phyloP scores from a whole-genome alignment of 2,888 invertebrate genomes.

The Plagodis pulveraria region DNA sequence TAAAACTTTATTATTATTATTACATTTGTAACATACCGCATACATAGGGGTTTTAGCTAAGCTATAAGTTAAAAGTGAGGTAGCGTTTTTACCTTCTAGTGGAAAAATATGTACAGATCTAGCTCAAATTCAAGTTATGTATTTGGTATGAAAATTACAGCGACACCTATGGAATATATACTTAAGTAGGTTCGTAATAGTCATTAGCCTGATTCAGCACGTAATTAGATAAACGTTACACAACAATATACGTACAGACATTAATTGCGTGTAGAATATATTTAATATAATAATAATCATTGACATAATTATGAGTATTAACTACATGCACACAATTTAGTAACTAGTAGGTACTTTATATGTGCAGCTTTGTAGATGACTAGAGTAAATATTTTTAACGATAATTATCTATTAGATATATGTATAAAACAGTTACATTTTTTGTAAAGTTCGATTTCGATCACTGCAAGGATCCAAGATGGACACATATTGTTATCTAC shows the following conservation, averaged over 20 bases:
- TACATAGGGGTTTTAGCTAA: constrained; percentile 67
- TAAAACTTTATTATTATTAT: constrained; percentile 25
- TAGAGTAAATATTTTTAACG: constrained; percentile 78
- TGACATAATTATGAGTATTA: constrained; percentile 71
- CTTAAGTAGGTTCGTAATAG: constrained; percentile 41
- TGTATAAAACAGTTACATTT: constrained; percentile 78
- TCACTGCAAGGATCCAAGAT: constrained; percentile 85
- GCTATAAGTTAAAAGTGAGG: constrained; percentile 82
- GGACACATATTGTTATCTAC: constrained; percentile 71
- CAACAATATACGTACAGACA: constrained; percentile 67
- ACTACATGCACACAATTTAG: constrained; percentile 73
- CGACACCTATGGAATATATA: constrained; percentile 49
- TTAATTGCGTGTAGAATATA: constrained; percentile 63
- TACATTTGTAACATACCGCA: constrained; percentile 31
- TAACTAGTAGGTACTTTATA: constrained; percentile 65
- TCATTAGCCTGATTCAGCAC: constrained; percentile 51
- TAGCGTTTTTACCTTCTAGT: constrained; percentile 83
- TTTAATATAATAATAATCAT: constrained; percentile 58
- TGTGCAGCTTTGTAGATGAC: constrained; percentile 83
- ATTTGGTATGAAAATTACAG: constrained; percentile 68
- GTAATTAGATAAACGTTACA: constrained; percentile 49
- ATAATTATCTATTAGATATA: constrained; percentile 48
- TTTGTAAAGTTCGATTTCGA: constrained; percentile 71
- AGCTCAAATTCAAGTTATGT: constrained; percentile 67
- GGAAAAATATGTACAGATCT: constrained; percentile 80